Base-by-base conservation (phyloP, 2,888 invertebrate species). In the Diachrysia chrysitis region DNA sequence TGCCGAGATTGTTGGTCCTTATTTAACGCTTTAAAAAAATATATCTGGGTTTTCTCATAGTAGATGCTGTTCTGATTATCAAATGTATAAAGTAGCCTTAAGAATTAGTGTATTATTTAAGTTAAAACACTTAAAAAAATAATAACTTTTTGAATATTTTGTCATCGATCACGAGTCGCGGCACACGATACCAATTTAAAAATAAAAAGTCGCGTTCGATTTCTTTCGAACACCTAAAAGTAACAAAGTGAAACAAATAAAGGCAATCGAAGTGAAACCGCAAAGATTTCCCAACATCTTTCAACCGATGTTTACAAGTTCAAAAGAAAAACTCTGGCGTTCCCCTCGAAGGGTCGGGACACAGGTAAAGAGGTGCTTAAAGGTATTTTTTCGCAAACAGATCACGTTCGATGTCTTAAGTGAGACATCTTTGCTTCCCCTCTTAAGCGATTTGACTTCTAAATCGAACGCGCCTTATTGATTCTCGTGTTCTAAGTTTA, bases 361-460 rank as follows among this genome's bases (percentile, higher is more conserved):
- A 86, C 90, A 92, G 91, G 92, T 92, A 90, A 91, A 90, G 90
- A 88, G 89, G 89, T 90, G 85, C 90, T 92, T 91, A 91, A 89
- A 89, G 86, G 86, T 88, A 89, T 93, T 94, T 93, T 94, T 93
- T 89, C 69, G 90, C 92, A 95, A 93, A 92, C 95, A 89, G 95
- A 95, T 95, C 95, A 95, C 95, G 95, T 95, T 89, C 92, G 88
- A 89, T 88, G 89, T 87, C 89, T 90, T 94, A 94, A 95, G 94
- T 94, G 94, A 94, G 93, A 92, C 91, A 90, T 95, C 93, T 92
- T 92, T 90, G 90, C 90, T 89, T 86, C 86, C 85, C 91, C 90
- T 87, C 86, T 81, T 78, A 76, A 82, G 80, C 89, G 89, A 90
- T 92, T 93, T 90, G 82, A 88, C 88, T 62, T 85, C 89, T 90